Evolutionary conservation across 2,797 vertebrate species (phyloP).

Genomic region (Enoplosus armatus): DNA sequence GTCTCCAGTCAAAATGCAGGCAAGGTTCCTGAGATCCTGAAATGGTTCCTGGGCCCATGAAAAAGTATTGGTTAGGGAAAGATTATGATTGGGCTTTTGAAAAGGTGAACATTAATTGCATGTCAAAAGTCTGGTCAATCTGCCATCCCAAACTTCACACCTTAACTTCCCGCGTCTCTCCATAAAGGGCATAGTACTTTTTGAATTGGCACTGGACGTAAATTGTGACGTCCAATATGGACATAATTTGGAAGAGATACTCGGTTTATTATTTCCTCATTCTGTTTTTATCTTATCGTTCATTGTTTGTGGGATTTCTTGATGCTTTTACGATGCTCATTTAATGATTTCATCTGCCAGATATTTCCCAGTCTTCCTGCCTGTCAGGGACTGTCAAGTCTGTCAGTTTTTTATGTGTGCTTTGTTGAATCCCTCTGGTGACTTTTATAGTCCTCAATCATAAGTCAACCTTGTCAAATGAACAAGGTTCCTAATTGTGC

Average conservation of each 20-base stretch:
- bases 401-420: background rate
- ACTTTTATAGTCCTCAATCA: conserved; percentile 4
- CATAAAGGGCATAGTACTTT: background rate
- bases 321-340: background rate
- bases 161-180: background rate
- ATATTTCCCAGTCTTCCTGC: background rate
- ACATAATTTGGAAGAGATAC: too few relatives aligned
- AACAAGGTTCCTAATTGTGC: background rate
- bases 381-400: background rate
- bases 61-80: background rate
- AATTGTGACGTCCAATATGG: background rate
- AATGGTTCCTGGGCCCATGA: background rate
- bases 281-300: conserved; percentile 23
- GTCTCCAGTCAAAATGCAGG: background rate
- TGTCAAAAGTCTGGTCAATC: background rate
- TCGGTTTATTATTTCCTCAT: background rate
- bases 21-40: background rate
- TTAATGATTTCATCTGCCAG: conserved; percentile 6
- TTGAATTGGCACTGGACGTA: background rate
- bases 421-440: conserved; percentile 1
- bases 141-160: too few relatives aligned
- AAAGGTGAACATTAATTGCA: background rate
- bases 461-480: background rate
- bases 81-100: background rate
- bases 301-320: conserved; percentile 4